Evolutionary conservation across 2,888 invertebrate species (phyloP).

Genomic region (Pachycephus smyrnensis): DNA sequence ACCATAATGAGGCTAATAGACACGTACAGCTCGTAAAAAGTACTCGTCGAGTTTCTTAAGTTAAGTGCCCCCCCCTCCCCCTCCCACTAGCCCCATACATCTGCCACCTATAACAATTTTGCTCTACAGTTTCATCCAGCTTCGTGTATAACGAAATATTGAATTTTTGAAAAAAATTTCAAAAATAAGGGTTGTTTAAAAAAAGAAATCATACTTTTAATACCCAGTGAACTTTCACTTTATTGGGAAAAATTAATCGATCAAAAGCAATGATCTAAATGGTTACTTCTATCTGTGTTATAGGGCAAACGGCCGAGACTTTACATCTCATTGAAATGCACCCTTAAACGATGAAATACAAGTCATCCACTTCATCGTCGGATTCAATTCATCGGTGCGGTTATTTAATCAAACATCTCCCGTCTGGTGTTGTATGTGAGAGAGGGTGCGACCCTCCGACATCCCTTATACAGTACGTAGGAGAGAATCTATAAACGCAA

Average conservation of each 20-base stretch:
- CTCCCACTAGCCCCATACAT: not conserved
- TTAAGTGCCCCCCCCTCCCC: conserved; percentile 35
- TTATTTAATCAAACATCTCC: conserved; percentile 66
- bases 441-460: conserved; percentile 43
- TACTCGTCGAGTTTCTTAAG: conserved; percentile 47
- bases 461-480: not conserved
- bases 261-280: not conserved
- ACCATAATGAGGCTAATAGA: conserved; percentile 60
- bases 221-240: not conserved
- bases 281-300: not conserved
- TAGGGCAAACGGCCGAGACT: not conserved
- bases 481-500: not conserved
- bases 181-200: too few species aligned
- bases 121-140: not conserved
- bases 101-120: not conserved
- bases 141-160: not conserved
- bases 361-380: conserved; percentile 64
- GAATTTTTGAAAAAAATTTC: not conserved
- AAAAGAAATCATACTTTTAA: not conserved
- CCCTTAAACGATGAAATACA: conserved; percentile 45
- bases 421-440: conserved; percentile 19
- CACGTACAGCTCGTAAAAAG: conserved; percentile 62
- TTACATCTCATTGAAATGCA: conserved; percentile 30
- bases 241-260: not conserved
- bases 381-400: conserved; percentile 66